Base-by-base conservation (phyloP, 2,113 vertebrate species). In the Rafetus swinhoei region DNA sequence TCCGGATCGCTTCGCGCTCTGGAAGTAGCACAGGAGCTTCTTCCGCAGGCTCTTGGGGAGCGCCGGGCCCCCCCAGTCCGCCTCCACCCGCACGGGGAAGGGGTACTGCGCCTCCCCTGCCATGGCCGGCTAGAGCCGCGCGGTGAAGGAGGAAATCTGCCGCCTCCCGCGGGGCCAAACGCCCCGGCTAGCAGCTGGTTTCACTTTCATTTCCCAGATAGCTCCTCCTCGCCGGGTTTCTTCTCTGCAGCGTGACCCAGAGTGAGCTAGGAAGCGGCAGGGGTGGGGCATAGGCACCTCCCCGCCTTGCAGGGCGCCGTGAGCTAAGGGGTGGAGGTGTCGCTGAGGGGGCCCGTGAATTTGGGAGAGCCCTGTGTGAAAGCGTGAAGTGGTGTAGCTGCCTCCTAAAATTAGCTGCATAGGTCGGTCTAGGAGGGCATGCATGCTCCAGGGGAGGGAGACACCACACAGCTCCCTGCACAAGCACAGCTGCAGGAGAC, bases 21-120 rank as follows among this genome's bases (percentile, higher is more conserved):
- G 98, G 88, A 99, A 99, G 82, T 99, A 99, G 93, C 98, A 97
- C 19, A 97, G 96, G 11, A 99, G 84, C 53, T 99, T 99, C 65
- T 92, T 98, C 89, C 62, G 97, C 13, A 98, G 27, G n/a, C 97
- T 65, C 77, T 92, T 98, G 0, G 97, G 94, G 0, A 93, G 72
- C 11, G 25, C 86, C 27, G 3, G 24, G 55, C 88, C 13, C 3
- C 95, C 96, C 95, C 98, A 98, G 14, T 97, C 55, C 6, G 60
- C 91, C 25, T 62, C 15, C 87, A 96, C 89, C 90, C 88, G 60
- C 90, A 97, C 25, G 60, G 95, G 79, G 57, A 95, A 96, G 22
- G 54, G 9, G 6, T 18, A 12, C 29, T 0, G 16, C 6, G 5
- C 9, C 13, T 10, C 3, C 6, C 3, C 85, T 7, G 45, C 76